phyloP scores from a whole-genome alignment of 2,797 vertebrate genomes.

The Danio jaintianensis region DNA sequence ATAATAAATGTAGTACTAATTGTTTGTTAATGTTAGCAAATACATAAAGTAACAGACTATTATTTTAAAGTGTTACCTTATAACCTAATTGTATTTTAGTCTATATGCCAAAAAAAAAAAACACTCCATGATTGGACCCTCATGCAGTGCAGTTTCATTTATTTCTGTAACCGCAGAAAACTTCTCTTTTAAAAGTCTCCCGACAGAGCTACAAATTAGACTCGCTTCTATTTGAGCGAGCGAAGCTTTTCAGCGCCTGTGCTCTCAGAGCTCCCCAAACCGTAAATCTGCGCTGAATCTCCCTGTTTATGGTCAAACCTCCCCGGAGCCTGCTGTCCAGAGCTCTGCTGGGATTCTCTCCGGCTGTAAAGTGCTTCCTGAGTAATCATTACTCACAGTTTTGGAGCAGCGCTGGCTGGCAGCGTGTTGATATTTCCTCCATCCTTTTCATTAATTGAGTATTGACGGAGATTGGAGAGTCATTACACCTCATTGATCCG shows the following conservation, averaged over 20 bases:
- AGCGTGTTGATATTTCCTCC: conserved; percentile 57
- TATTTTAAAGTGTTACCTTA: no score
- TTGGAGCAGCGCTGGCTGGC: conserved; percentile 41
- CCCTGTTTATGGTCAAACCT: conserved; percentile 73
- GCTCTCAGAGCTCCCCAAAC: conserved; percentile 72
- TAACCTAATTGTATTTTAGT: conserved; percentile 18
- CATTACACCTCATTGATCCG: conserved; percentile 63
- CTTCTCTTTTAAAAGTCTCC: conserved; percentile 79
- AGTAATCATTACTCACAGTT: conserved; percentile 61
- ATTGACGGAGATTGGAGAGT: conserved; percentile 63
- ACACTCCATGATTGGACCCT: conserved; percentile 11
- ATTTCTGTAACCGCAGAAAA: conserved; percentile 52
- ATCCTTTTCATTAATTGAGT: conserved; percentile 64
- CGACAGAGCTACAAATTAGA: conserved; percentile 81
- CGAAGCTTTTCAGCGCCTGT: conserved; percentile 69
- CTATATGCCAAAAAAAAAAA: not conserved
- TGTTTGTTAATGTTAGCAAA: no score
- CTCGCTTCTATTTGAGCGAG: conserved; percentile 80
- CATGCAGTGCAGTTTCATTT: conserved; percentile 11
- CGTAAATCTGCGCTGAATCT: conserved; percentile 78
- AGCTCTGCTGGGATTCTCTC: conserved; percentile 47
- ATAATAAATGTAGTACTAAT: no score
- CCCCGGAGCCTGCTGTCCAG: conserved; percentile 46
- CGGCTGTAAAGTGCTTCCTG: conserved; percentile 55
- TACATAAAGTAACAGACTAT: no score